A percentile compares a stretch with the other conserved stretches of the same genome.
phyloP scores from a whole-genome alignment of 1,140 invertebrate species.

The Hylyphantes graminicola region DNA sequence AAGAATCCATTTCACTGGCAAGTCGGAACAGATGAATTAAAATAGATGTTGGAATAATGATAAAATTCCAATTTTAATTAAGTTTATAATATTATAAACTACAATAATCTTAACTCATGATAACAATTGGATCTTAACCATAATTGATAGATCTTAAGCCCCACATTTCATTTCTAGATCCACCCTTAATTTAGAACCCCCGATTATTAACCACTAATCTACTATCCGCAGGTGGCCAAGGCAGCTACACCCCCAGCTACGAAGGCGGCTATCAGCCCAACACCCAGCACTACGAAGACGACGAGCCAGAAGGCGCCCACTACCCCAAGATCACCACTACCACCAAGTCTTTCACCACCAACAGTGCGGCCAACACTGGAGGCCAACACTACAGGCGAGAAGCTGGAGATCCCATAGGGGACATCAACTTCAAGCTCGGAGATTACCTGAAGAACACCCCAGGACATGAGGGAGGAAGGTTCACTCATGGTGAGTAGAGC shows the following conservation, averaged over 20 bases:
- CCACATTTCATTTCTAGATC: too few relatives aligned
- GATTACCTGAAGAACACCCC: conserved; percentile 51
- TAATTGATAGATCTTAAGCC: too few relatives aligned
- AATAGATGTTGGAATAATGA: too few relatives aligned
- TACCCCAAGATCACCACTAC: conserved; percentile 40
- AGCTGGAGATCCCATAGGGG: conserved; percentile 25
- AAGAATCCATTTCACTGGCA: too few relatives aligned
- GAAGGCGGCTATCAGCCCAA: conserved; percentile 1
- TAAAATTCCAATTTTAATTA: too few relatives aligned
- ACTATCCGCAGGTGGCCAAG: conserved; percentile 18
- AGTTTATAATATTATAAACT: too few relatives aligned
- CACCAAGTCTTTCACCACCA: conserved; percentile 52
- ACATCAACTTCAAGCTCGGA: conserved; percentile 41
- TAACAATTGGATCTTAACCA: too few relatives aligned
- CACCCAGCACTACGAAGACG: neutral
- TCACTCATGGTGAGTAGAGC: too few relatives aligned
- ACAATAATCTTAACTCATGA: too few relatives aligned
- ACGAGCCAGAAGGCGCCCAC: conserved; percentile 14
- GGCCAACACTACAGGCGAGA: conserved; percentile 25
- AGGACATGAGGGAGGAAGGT: conserved; percentile 31
- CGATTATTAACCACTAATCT: too few relatives aligned
- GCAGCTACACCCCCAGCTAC: conserved; percentile 40
- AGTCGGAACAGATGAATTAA: too few relatives aligned
- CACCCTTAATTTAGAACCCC: too few relatives aligned
- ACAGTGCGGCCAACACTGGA: conserved; percentile 36